phyloP scores from a whole-genome alignment of 2,113 vertebrate genomes.

The Python bivittatus region DNA sequence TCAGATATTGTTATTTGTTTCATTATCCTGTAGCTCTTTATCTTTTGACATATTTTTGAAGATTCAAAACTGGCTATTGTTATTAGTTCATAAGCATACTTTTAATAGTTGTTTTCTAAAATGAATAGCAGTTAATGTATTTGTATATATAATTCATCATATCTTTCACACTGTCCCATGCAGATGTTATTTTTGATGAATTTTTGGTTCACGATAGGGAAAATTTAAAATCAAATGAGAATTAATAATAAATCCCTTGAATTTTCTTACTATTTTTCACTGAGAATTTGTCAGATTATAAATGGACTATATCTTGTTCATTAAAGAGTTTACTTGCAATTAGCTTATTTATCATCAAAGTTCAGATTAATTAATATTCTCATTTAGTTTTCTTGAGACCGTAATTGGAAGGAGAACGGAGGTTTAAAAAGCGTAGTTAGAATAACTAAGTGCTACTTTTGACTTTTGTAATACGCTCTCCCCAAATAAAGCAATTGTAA shows the following conservation, averaged over 20 bases:
- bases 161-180: background rate
- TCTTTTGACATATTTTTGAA: background rate
- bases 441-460: constrained; percentile 43
- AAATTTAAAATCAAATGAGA: background rate
- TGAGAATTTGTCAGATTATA: background rate
- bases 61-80: background rate
- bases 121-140: background rate
- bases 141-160: background rate
- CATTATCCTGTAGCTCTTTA: background rate
- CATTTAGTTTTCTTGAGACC: background rate
- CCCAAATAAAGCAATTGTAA: constrained; percentile 38
- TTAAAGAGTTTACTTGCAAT: background rate
- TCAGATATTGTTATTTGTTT: background rate
- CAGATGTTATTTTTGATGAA: background rate
- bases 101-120: background rate
- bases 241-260: background rate
- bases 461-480: constrained; percentile 41
- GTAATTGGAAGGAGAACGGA: background rate
- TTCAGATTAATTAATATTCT: background rate
- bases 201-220: background rate
- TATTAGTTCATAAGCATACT: background rate
- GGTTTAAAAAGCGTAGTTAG: constrained; percentile 25
- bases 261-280: background rate
- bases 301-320: background rate
- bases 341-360: background rate